Conservation (phyloP, 2,797 vertebrate species). For the Leptodactylus fallax region DNA sequence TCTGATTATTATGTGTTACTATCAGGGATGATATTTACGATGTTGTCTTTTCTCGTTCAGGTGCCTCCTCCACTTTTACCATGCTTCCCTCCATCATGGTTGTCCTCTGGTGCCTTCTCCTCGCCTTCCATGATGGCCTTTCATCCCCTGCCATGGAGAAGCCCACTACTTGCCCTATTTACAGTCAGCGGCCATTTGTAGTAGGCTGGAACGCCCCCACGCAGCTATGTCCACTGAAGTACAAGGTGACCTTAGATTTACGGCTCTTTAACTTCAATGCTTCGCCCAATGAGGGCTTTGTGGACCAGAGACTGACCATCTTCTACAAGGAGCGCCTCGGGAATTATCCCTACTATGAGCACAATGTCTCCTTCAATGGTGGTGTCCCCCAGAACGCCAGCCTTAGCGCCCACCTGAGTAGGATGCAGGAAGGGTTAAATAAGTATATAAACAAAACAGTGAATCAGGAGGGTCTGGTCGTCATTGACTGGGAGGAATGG, state of each 20-base stretch:
- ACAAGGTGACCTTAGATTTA: constrained; percentile 82
- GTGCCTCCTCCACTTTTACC: background rate
- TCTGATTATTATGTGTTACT: too few species aligned
- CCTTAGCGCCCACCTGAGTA: constrained; percentile 78
- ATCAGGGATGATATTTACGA: too few species aligned
- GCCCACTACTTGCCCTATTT: constrained; percentile 84
- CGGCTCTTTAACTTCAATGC: constrained; percentile 87
- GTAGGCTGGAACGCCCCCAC: constrained; percentile 94
- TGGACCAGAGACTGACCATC: constrained; percentile 91
- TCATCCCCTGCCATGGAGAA: constrained; percentile 72
- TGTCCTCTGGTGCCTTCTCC: constrained; percentile 71
- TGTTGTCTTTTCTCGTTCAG: background rate
- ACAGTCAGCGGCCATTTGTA: constrained; percentile 86
- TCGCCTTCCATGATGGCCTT: constrained; percentile 68
- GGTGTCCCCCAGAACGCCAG: constrained; percentile 90
- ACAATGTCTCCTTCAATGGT: constrained; percentile 74
- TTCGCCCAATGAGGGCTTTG: constrained; percentile 90
- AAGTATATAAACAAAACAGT: constrained; percentile 83
- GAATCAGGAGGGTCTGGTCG: constrained; percentile 81
- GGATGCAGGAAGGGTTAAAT: constrained; percentile 74
- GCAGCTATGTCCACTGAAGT: constrained; percentile 88
- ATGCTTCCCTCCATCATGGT: too few species aligned
- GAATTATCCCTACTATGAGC: constrained; percentile 82
- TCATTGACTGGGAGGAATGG: constrained; percentile 99
- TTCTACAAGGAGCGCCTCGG: constrained; percentile 94